Conservation (phyloP, 2,797 vertebrate genomes). For the Sebastes nivosus region DNA sequence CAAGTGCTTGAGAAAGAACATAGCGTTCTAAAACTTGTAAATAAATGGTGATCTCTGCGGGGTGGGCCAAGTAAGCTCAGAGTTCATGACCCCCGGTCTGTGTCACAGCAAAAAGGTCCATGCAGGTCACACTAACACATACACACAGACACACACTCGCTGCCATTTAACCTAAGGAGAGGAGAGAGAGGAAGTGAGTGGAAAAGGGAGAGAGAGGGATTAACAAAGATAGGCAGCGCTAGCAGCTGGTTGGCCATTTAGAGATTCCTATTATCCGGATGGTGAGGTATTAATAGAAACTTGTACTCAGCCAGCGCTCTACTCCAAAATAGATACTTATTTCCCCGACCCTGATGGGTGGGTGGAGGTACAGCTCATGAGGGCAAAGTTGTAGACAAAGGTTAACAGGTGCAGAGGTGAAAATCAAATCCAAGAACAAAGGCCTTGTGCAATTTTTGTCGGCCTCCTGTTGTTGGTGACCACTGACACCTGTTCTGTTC, state of each 20-base stretch:
- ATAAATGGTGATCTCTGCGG: slow-evolving; percentile 63
- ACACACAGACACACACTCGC: slow-evolving; percentile 23
- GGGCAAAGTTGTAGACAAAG: slow-evolving; percentile 35
- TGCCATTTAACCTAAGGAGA: slow-evolving; percentile 55
- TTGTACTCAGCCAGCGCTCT: slow-evolving; percentile 37
- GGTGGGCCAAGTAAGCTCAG: slow-evolving; percentile 45
- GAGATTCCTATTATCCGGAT: slow-evolving; percentile 59
- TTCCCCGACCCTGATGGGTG: slow-evolving; percentile 27
- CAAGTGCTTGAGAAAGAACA: slow-evolving; percentile 16
- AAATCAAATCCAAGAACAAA: slow-evolving; percentile 41
- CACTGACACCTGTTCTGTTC: background rate
- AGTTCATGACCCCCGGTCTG: slow-evolving; percentile 73
- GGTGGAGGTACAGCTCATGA: slow-evolving; percentile 4
- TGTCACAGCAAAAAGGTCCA: slow-evolving; percentile 65
- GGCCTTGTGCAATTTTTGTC: background rate
- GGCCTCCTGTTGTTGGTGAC: background rate
- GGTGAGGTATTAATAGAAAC: slow-evolving; percentile 66
- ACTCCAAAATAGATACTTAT: slow-evolving; percentile 57
- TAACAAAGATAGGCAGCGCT: slow-evolving; percentile 59
- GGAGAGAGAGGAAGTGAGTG: slow-evolving; percentile 30
- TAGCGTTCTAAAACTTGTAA: slow-evolving; percentile 63
- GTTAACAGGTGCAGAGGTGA: slow-evolving; percentile 55
- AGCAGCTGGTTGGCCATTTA: slow-evolving; percentile 71
- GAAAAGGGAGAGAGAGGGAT: slow-evolving; percentile 55
- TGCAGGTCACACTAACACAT: slow-evolving; percentile 51